Conservation (phyloP, 2,888 invertebrate species). For the Carpatolechia fugitivella region DNA sequence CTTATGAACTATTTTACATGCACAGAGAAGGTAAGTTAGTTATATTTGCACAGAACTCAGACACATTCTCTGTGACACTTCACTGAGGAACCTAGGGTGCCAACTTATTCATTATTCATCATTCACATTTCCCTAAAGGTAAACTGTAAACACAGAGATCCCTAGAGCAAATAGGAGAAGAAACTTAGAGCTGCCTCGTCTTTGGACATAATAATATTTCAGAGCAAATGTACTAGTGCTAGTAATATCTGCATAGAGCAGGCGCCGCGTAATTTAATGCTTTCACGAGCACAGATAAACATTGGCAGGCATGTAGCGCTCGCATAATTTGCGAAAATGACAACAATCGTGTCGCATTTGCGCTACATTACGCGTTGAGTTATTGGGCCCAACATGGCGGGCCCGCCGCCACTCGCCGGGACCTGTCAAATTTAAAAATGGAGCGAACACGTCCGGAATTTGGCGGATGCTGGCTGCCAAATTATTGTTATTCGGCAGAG, state of each 20-base stretch:
- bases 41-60: not conserved
- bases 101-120: slow-evolving; percentile 6
- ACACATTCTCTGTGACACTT: not conserved
- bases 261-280: slow-evolving; percentile 60
- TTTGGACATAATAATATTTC: slow-evolving; percentile 24
- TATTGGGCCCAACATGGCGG: slow-evolving; percentile 47
- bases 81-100: not conserved
- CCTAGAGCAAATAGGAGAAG: not conserved
- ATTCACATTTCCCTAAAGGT: slow-evolving; percentile 4
- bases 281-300: slow-evolving; percentile 68
- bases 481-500: slow-evolving; percentile 74
- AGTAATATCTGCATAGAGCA: slow-evolving; percentile 54
- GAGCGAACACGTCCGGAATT: slow-evolving; percentile 72
- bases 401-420: slow-evolving; percentile 39
- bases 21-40: no score
- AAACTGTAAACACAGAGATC: slow-evolving; percentile 9
- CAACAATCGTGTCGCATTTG: slow-evolving; percentile 69
- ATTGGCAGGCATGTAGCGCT: slow-evolving; percentile 65
- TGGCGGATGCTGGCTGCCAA: slow-evolving; percentile 70
- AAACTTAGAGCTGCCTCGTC: not conserved
- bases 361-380: slow-evolving; percentile 69
- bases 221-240: slow-evolving; percentile 36
- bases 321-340: slow-evolving; percentile 74
- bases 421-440: slow-evolving; percentile 78
- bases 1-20: no score